Conservation (phyloP, 2,797 vertebrate genomes). For the Sebastes goodei region DNA sequence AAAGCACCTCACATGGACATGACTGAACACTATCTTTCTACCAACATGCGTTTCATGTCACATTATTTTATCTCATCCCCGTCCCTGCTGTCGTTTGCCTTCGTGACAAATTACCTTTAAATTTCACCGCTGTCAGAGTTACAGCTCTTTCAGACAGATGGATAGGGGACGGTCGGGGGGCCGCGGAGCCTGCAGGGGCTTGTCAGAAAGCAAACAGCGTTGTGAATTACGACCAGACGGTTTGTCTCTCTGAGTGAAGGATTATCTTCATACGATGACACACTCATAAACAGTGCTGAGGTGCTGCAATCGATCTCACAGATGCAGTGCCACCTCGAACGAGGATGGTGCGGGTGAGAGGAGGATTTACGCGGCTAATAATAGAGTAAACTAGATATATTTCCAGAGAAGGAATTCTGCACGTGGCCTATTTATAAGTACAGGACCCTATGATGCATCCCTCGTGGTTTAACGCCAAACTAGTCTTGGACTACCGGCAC, state of each 20-base stretch:
- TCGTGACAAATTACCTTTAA: slow-evolving; percentile 5
- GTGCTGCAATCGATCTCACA: slow-evolving; percentile 32
- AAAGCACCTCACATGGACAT: not conserved
- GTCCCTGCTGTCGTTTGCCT: not conserved
- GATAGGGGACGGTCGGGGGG: not conserved
- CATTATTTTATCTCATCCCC: not conserved
- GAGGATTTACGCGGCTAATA: slow-evolving; percentile 67
- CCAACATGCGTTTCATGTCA: not conserved
- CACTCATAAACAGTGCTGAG: slow-evolving; percentile 59
- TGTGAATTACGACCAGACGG: slow-evolving; percentile 42
- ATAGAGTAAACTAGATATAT: slow-evolving; percentile 63
- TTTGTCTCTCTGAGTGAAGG: slow-evolving; percentile 51
- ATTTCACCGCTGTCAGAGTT: slow-evolving; percentile 9
- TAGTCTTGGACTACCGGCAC: not conserved
- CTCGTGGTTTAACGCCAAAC: slow-evolving; percentile 24
- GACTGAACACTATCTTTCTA: not conserved
- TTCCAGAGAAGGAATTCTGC: slow-evolving; percentile 67
- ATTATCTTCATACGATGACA: slow-evolving; percentile 67
- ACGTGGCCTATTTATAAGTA: slow-evolving; percentile 64
- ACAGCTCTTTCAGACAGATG: slow-evolving; percentile 23
- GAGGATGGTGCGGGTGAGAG: slow-evolving; percentile 24
- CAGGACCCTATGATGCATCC: slow-evolving; percentile 51
- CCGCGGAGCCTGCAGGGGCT: not conserved
- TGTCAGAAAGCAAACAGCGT: slow-evolving; percentile 35
- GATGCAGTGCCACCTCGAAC: not conserved